These are phyloP conservation scores for Drosophila seclusa DNA, from an alignment of 2,888 invertebrate species.

Conservation along the genomic window DNA sequence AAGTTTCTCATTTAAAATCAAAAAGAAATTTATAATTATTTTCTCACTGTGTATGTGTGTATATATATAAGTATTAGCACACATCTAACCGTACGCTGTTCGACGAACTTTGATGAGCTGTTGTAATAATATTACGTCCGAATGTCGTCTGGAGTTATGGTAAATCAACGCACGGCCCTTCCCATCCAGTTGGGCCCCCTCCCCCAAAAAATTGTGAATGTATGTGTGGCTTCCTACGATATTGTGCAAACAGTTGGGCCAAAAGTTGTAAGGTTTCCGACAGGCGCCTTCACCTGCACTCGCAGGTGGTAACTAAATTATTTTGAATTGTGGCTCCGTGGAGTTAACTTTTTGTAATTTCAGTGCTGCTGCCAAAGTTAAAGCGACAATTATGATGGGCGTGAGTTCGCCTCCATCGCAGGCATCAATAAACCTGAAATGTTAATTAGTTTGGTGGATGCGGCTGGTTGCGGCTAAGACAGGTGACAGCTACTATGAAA, in stretches of 20 bases:
- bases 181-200: not conserved
- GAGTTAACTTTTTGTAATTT: conserved; percentile 54
- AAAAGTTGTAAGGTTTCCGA: conserved; percentile 76
- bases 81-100: conserved; percentile 38
- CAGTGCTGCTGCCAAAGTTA: conserved; percentile 35
- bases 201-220: not conserved
- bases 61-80: conserved; percentile 23
- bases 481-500: not conserved
- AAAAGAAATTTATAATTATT: not conserved
- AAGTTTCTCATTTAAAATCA: not conserved
- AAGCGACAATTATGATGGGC: conserved; percentile 43
- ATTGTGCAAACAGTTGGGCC: conserved; percentile 68
- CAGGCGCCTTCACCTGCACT: conserved; percentile 63
- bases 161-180: conserved; percentile 50
- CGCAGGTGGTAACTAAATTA: conserved; percentile 75
- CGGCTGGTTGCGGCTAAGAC: conserved; percentile 1
- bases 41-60: conserved; percentile 7
- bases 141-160: conserved; percentile 71
- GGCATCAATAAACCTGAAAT: conserved; percentile 34
- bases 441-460: conserved; percentile 39
- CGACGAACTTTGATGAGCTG: conserved; percentile 74
- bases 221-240: conserved; percentile 32
- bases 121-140: conserved; percentile 76
- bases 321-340: conserved; percentile 59
- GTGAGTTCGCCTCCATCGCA: not conserved